Evolutionary conservation across 2,888 invertebrate species (phyloP).

Genomic region (Zonitis immaculata): DNA sequence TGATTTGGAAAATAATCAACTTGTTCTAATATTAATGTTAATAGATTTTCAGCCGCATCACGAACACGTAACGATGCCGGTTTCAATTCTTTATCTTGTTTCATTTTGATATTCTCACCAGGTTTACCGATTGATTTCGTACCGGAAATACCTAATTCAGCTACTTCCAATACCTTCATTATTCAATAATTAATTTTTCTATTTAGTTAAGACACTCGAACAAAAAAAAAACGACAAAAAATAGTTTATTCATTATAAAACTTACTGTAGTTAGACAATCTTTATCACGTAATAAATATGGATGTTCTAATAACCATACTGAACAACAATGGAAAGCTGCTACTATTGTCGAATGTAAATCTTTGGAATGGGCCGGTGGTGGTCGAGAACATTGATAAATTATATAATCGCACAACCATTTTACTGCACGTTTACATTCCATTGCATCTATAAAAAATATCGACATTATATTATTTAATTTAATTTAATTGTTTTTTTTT

Average conservation of each 20-base stretch:
- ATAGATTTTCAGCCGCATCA: conserved; percentile 92
- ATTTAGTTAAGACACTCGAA: too few species aligned
- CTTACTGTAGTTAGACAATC: conserved; percentile 84
- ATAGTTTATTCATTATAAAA: not conserved
- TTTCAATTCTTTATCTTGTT: conserved; percentile 92
- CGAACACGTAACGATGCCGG: conserved; percentile 97
- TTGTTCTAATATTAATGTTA: conserved; percentile 88
- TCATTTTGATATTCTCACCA: conserved; percentile 85
- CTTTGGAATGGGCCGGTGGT: conserved; percentile 89
- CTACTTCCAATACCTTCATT: conserved; percentile 70
- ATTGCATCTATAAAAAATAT: conserved; percentile 63
- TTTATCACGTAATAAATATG: conserved; percentile 82
- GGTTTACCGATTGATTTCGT: conserved; percentile 84
- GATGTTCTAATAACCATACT: conserved; percentile 89
- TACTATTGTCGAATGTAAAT: conserved; percentile 91
- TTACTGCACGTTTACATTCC: conserved; percentile 88
- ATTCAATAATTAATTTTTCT: not conserved
- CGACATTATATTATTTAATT: too few species aligned
- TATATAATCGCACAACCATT: conserved; percentile 98
- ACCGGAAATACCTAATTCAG: conserved; percentile 96
- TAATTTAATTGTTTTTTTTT: too few species aligned
- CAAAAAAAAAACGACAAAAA: too few species aligned
- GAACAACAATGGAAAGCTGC: conserved; percentile 88
- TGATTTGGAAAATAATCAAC: conserved; percentile 81
- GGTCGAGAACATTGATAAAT: conserved; percentile 92